Base-by-base conservation (phyloP, 2,888 invertebrate species). In the Epinotia demarniana region DNA sequence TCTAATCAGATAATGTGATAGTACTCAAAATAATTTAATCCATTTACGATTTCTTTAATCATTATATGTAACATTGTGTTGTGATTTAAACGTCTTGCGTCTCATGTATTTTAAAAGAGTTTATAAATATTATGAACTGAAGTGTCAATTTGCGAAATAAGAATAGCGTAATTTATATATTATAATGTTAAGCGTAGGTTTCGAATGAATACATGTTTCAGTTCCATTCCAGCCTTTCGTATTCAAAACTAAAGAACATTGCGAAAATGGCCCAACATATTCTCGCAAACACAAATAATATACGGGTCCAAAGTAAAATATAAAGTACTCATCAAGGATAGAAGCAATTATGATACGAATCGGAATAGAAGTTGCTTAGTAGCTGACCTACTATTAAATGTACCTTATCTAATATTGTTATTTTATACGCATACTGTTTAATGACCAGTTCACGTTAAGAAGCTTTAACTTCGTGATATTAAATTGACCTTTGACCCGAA, bases 41-140 rank as follows among this genome's bases (percentile, higher is more conserved):
- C 67, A 46, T 75, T 75, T 75, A 72, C 67, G 75, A 72, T 75
- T 72, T 75, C 33, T 67, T 71, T 72, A 67, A 75, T 72, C 66
- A 72, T 75, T 72, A 58, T 33, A 67, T 72, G 18, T 13, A 49
- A 12, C n/a, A 3, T 43, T 46, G 39, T 33, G 55, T 49, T 71
- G 46, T 67, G 57, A 75, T 64, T 70, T 68, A n/a, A 53, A 18
- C 33, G 53, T 61, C 11, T 57, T 61, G 46, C 53, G n/a, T 66
- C 11, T 53, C 53, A n/a, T 46, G 13, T 46, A 11, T 66, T 27
- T 27, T 27, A n/a, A n/a, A 23, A n/a, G 9, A 46, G 39, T 57
- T 19, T 39, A 39, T 39, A 55, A 68, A 68, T 57, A 68, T 68
- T 57, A 55, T 57, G 13, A n/a, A 9, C 39, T 9, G 39, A 39